Evolutionary conservation across 2,888 invertebrate genomes (phyloP).

Genomic region (Diogma glabrata): DNA sequence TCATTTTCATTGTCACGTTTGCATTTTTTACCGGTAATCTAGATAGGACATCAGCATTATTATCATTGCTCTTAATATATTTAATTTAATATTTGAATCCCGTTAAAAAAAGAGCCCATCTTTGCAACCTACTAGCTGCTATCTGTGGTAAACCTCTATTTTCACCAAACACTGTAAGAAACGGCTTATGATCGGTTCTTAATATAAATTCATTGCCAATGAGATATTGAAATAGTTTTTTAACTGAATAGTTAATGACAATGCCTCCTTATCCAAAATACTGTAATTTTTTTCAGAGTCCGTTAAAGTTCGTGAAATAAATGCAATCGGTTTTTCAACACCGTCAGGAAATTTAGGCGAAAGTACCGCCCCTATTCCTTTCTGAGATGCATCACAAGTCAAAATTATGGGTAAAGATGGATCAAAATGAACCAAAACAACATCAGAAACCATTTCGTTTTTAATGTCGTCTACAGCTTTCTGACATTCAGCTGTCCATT

Average conservation of each 20-base stretch:
- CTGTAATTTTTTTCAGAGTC: background rate
- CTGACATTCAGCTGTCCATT: constrained; percentile 24
- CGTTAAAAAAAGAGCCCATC: too few relatives aligned
- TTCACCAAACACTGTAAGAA: constrained; percentile 25
- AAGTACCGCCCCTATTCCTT: background rate
- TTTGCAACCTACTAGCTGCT: too few relatives aligned
- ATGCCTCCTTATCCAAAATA: too few relatives aligned
- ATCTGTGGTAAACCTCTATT: constrained; percentile 20
- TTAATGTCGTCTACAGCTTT: constrained; percentile 25
- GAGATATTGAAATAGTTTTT: background rate
- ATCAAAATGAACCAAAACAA: constrained; percentile 20
- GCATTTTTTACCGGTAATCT: background rate
- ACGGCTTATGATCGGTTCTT: constrained; percentile 29
- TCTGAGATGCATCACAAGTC: background rate
- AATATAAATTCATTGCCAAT: background rate
- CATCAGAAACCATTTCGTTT: constrained; percentile 17
- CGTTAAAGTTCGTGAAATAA: background rate
- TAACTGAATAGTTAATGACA: background rate
- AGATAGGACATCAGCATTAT: constrained; percentile 5
- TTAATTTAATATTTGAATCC: too few relatives aligned
- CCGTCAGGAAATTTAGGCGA: too few relatives aligned
- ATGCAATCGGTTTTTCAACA: background rate
- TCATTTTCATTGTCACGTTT: background rate
- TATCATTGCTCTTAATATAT: background rate
- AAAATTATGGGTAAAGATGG: constrained; percentile 4